phyloP scores from a whole-genome alignment of 2,888 invertebrate species.

The Pachymerium ferrugineum region DNA sequence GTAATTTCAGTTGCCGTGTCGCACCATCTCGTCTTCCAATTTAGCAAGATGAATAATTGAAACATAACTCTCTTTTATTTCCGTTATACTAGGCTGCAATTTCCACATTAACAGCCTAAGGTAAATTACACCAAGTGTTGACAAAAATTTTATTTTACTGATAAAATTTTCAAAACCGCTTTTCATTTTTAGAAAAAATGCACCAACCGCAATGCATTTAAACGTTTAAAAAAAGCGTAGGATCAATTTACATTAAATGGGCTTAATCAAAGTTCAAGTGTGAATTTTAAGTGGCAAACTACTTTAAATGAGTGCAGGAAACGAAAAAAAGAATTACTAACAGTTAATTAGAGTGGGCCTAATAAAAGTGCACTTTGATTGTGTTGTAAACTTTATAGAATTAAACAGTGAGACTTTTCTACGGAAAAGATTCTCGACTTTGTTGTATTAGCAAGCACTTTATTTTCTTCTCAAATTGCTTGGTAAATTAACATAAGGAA shows the following conservation, averaged over 20 bases:
- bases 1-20: slow-evolving; percentile 12
- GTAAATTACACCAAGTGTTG: slow-evolving; percentile 8
- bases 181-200: background rate
- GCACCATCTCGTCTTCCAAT: slow-evolving; percentile 17
- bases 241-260: background rate
- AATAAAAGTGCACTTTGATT: slow-evolving; percentile 7
- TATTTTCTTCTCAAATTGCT: too few species aligned
- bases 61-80: slow-evolving; percentile 27
- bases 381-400: too few species aligned
- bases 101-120: slow-evolving; percentile 14
- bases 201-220: too few species aligned
- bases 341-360: background rate
- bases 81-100: slow-evolving; percentile 6
- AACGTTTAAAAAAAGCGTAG: background rate
- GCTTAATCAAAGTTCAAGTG: too few species aligned
- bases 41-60: slow-evolving; percentile 24
- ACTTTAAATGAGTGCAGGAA: too few species aligned
- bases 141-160: background rate
- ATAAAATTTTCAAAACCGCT: background rate
- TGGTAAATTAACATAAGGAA: too few species aligned
- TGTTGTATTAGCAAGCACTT: too few species aligned
- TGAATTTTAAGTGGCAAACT: too few species aligned
- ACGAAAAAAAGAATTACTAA: too few species aligned
- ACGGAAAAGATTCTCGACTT: too few species aligned
- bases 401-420: too few species aligned